Evolutionary conservation across 1,140 invertebrate genomes (phyloP).

Genomic region (Hylaeus volcanicus): DNA sequence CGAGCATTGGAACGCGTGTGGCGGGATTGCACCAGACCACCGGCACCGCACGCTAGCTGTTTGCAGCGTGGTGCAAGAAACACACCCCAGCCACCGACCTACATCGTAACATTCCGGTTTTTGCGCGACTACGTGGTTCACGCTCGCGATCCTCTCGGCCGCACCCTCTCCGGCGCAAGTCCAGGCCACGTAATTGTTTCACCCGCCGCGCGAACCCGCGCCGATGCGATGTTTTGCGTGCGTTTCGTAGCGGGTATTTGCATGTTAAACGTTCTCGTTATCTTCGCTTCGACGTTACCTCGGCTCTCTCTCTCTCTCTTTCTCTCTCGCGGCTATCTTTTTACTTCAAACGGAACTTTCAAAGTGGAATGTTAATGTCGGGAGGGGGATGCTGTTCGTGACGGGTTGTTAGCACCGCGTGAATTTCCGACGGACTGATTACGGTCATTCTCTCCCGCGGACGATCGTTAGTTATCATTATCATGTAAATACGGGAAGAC

Average conservation of each 20-base stretch:
- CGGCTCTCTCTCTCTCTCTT: too few relatives aligned
- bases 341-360: constrained; percentile 19
- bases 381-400: background rate
- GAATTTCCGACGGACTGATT: constrained; percentile 20
- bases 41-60: background rate
- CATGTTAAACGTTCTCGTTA: constrained; percentile 50
- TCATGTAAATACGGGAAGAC: too few relatives aligned
- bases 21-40: too few relatives aligned
- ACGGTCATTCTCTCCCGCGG: background rate
- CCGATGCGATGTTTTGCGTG: background rate
- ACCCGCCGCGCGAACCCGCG: background rate
- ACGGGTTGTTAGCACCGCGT: constrained; percentile 13
- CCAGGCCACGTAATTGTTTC: constrained; percentile 35
- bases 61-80: constrained; percentile 39
- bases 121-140: constrained; percentile 19
- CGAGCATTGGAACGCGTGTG: too few relatives aligned
- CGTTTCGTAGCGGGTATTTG: constrained; percentile 34
- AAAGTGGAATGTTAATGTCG: constrained; percentile 36
- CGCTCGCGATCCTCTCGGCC: constrained; percentile 19
- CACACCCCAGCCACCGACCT: constrained; percentile 15
- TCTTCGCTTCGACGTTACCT: constrained; percentile 37
- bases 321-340: constrained; percentile 14
- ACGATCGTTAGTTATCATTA: constrained; percentile 2
- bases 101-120: constrained; percentile 49
- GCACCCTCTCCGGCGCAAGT: background rate